Base-by-base conservation (phyloP, 1,140 invertebrate genomes). In the Aradophagus sp. region DNA sequence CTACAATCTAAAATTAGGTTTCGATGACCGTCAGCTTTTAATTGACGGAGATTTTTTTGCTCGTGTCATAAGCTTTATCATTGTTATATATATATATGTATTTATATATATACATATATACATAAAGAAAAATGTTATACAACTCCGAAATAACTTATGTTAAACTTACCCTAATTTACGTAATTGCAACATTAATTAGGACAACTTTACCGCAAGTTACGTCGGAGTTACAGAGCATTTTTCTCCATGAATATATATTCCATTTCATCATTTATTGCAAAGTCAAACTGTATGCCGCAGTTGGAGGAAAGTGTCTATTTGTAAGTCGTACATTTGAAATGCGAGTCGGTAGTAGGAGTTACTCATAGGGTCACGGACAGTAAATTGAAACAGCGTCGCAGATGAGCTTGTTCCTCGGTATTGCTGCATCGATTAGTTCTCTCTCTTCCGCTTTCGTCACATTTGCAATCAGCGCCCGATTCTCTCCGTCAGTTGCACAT, bases 1-100 rank as follows among this genome's bases (percentile, higher is more conserved):
- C 67, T 70, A 70, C 52, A 58, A 70, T 70, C 67, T 70, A 70
- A 70, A 63, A 70, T 70, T 70, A 70, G 58, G 35, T 70, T 70
- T 70, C 59, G 67, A 63, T 70, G 58, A 70, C 67, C 67, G 67
- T 70, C 67, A 70, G 58, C 52, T 52, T 13, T 62, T 48, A 50
- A 58, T 62, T 63, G 66, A 69, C 66, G 56, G 56, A 17, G 8
- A 36, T 48, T 38, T 35, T n/a, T n/a, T n/a, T n/a, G n/a, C n/a
- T n/a, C n/a, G n/a, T n/a, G n/a, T n/a, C n/a, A n/a, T n/a, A n/a
- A n/a, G 10, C 29, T 53, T 27, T 34, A 13, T 12, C 41, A 36
- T 29, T 50, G 34, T 34, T 61, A 11, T 39, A 29, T 42, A n/a
- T n/a, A n/a, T n/a, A n/a, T n/a, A n/a, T n/a, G n/a, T n/a, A n/a